Evolutionary conservation across 2,888 invertebrate species (phyloP).

Genomic region (Eulithis testata): DNA sequence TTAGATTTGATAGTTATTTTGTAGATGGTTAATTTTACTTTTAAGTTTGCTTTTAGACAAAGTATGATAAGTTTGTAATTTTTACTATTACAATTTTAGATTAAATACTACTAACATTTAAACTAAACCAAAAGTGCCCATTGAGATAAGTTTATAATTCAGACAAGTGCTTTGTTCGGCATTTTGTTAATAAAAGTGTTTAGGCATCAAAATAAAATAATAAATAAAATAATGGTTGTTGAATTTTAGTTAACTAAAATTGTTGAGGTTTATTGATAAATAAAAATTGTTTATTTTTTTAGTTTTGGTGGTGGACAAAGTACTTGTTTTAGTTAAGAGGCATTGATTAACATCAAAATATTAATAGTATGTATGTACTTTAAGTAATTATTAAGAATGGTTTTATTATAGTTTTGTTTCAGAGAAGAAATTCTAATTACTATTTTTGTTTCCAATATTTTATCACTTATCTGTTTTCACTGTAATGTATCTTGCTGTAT

Average conservation of each 20-base stretch:
- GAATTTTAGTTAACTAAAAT: conserved; percentile 82
- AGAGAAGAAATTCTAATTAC: conserved; percentile 83
- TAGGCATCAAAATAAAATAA: conserved; percentile 81
- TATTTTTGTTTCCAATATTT: conserved; percentile 85
- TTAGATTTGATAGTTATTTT: conserved; percentile 82
- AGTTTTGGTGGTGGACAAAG: conserved; percentile 74
- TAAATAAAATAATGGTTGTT: conserved; percentile 78
- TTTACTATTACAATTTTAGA: conserved; percentile 81
- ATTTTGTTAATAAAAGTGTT: conserved; percentile 80
- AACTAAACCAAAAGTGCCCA: conserved; percentile 86
- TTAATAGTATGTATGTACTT: conserved; percentile 76
- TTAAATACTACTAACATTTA: conserved; percentile 82
- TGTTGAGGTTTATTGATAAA: conserved; percentile 78
- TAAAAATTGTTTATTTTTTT: conserved; percentile 70
- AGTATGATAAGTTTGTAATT: conserved; percentile 78
- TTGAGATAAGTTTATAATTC: conserved; percentile 83
- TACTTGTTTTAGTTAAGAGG: conserved; percentile 78
- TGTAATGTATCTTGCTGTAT: conserved; percentile 85
- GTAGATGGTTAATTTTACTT: conserved; percentile 80
- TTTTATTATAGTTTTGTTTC: conserved; percentile 84
- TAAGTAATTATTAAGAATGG: conserved; percentile 81
- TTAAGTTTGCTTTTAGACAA: conserved; percentile 80
- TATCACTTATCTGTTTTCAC: conserved; percentile 84
- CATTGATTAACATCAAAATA: conserved; percentile 82
- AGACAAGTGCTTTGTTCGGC: conserved; percentile 79